phyloP scores from a whole-genome alignment of 1,140 invertebrate genomes.

The Platyura marginata region DNA sequence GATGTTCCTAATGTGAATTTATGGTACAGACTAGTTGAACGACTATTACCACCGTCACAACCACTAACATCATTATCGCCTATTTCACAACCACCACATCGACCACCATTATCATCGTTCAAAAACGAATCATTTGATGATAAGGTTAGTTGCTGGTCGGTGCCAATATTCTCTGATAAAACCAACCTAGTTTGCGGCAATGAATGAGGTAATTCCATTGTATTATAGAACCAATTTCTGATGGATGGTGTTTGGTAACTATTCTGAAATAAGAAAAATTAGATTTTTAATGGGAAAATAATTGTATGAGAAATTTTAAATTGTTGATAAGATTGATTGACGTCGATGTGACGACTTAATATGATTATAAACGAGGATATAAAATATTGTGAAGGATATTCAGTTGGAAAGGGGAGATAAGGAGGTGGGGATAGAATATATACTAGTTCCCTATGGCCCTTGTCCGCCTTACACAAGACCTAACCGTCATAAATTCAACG shows the following conservation, averaged over 20 bases:
- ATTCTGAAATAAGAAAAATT: background rate
- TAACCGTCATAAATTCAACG: too few relatives aligned
- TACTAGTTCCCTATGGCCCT: too few relatives aligned
- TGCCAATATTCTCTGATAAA: background rate
- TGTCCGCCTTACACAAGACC: too few relatives aligned
- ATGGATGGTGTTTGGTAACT: background rate
- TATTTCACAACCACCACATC: background rate
- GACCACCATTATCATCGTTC: background rate
- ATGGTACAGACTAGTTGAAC: background rate
- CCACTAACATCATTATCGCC: background rate
- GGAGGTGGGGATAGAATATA: too few relatives aligned
- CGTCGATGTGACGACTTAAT: too few relatives aligned
- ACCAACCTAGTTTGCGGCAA: background rate
- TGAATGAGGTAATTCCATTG: background rate
- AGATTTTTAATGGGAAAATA: background rate
- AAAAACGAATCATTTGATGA: background rate
- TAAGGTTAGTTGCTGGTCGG: background rate
- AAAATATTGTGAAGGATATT: too few relatives aligned
- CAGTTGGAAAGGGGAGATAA: too few relatives aligned
- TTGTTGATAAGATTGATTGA: too few relatives aligned
- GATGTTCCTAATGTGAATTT: background rate
- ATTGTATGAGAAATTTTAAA: too few relatives aligned
- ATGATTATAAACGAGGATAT: too few relatives aligned
- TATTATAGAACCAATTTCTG: background rate
- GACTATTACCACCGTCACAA: background rate